Evolutionary conservation across 2,797 vertebrate species (phyloP), one percentile per base, ranked within the genome.

Genomic region (Lerista edwardsae): DNA sequence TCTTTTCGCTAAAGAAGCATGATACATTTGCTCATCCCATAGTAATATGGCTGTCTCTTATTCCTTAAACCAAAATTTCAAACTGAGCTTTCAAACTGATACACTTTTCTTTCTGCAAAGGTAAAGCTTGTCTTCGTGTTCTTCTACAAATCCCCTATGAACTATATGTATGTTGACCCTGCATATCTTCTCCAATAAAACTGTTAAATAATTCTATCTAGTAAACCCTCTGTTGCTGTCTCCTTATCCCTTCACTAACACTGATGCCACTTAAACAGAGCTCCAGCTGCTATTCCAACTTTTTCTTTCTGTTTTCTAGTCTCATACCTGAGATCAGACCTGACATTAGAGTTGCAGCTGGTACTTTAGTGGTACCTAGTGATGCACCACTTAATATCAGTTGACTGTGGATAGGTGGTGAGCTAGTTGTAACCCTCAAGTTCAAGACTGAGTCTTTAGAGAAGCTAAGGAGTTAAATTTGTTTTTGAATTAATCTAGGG

Each of bases 81-180:
- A 68, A 76, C 9, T 75, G 7, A 62, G n/a, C 64, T 64, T 85
- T 82, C 10, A 65, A 0, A 3, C 4, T 14, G 51, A 59, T 59
- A 80, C 55, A 21, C 5, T 0, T 64, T 23, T 27, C 51, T 1
- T 55, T 73, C 69, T 34, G 0, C 1, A 57, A 41, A 80, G 39
- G 55, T 2, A 74, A 27, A 1, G 64, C 39, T 85, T 68, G 59
- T 11, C 14, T 83, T 84, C 47, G 67, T 83, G 83, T 81, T 68
- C 69, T 3, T 21, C 6, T 62, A 80, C 7, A 27, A 87, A 21
- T 47, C 12, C 80, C 44, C 27, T 55, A 14, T 44, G 9, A 41
- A 79, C 36, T 73, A 67, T 75, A 36, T n/a, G 34, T 79, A 34
- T 79, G 41, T 51, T 73, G 8, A 21, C 25, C 62, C 67, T 64